phyloP scores from a whole-genome alignment of 1,140 invertebrate species.

The Papilio helenus region DNA sequence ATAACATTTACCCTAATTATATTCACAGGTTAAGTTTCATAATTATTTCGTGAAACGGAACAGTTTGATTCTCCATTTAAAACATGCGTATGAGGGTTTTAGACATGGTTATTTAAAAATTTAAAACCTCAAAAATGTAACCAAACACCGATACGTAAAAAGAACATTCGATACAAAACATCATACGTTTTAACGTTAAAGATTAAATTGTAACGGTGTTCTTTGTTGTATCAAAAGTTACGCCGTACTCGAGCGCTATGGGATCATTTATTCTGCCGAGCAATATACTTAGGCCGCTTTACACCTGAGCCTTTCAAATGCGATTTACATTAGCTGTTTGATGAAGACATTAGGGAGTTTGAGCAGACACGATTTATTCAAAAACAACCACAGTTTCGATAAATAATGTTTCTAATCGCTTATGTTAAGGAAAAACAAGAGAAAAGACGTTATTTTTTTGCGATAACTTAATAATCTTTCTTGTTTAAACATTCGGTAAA shows the following conservation, averaged over 20 bases:
- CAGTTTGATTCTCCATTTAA: too few relatives aligned
- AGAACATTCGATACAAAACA: background rate
- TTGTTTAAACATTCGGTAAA: too few relatives aligned
- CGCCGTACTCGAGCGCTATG: conserved; percentile 3
- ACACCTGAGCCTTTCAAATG: conserved; percentile 24
- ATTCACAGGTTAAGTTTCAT: background rate
- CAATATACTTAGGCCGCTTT: conserved; percentile 14
- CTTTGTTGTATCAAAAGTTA: conserved; percentile 24
- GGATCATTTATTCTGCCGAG: conserved; percentile 22
- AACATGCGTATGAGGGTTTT: too few relatives aligned
- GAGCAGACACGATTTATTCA: background rate
- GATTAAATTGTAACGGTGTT: background rate
- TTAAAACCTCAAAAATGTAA: background rate
- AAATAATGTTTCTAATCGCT: too few relatives aligned
- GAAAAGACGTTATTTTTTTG: too few relatives aligned
- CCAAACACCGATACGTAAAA: background rate
- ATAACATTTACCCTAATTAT: background rate
- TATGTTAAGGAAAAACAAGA: too few relatives aligned
- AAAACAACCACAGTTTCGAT: background rate
- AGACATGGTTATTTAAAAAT: background rate
- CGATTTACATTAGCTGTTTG: conserved; percentile 5
- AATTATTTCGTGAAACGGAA: too few relatives aligned
- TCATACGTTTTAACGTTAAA: conserved; percentile 4
- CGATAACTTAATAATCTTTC: too few relatives aligned
- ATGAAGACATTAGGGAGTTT: conserved; percentile 7